Percentiles rank a stretch among this genome's conserved stretches.
Evolutionary conservation across 2,888 invertebrate genomes (phyloP).

Genomic region (Hydroisotoma schaefferi): DNA sequence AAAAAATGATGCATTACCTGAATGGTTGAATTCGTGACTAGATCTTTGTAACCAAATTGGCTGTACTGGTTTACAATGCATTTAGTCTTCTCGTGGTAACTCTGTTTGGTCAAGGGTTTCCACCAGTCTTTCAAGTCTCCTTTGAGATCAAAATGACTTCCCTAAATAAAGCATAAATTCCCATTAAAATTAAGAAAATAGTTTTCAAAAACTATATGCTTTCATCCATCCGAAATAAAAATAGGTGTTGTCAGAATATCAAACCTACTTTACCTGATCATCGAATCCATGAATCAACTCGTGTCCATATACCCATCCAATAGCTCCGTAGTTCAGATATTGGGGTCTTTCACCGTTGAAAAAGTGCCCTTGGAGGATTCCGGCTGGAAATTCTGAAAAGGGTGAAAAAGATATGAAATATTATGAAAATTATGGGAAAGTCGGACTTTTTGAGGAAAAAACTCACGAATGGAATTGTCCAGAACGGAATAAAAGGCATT

Average conservation of each 20-base stretch:
- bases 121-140: constrained; percentile 57
- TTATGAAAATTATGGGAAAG: neutral
- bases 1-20: no score
- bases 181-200: neutral
- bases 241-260: neutral
- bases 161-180: constrained; percentile 17
- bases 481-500: constrained; percentile 50
- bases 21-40: constrained; percentile 48
- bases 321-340: constrained; percentile 52
- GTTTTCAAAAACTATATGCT: neutral
- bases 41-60: constrained; percentile 52
- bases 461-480: constrained; percentile 49
- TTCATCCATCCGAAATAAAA: neutral
- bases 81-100: constrained; percentile 53
- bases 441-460: neutral
- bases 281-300: constrained; percentile 52
- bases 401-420: constrained; percentile 3
- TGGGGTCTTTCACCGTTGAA: constrained; percentile 55
- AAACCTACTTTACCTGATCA: constrained; percentile 45
- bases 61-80: constrained; percentile 57
- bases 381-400: constrained; percentile 33
- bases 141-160: constrained; percentile 42
- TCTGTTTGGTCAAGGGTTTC: constrained; percentile 54
- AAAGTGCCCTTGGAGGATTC: constrained; percentile 54
- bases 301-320: constrained; percentile 52